Evolutionary conservation across 1,140 invertebrate species (phyloP), one percentile per base, ranked within the genome.

Genomic region (Eubasilissa regina): DNA sequence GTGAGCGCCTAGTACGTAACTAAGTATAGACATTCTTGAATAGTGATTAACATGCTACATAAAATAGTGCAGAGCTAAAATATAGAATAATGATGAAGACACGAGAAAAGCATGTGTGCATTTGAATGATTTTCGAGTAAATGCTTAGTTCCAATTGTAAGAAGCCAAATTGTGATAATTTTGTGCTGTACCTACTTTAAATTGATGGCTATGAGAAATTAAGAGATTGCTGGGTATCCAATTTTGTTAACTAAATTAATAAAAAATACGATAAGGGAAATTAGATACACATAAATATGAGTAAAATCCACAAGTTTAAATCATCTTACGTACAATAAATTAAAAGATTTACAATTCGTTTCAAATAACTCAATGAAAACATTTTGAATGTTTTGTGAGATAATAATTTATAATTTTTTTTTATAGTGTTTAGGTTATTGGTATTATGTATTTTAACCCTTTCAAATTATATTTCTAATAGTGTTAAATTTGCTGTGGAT

Each of bases 151-250:
- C 60, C 75, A 77, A 66, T 35, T 77, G 58, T 51, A 35, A 72
- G 68, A 79, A 79, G 77, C 77, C 51, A 78, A 72, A 60, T 78
- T 70, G 15, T n/a, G 45, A 79, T 73, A 35, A 74, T 77, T 64
- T 66, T 77, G 75, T 82, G 78, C 78, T 70, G 68, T 82, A 82
- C 81, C 70, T 80, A 82, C 76, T 74, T 82, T 43, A 53, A 53
- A 72, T 44, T 80, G 81, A 80, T 70, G 74, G 19, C 56, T 77
- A 79, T 74, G 75, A 82, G 21, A 80, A 80, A 80, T 55, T 70
- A 77, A 79, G 80, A 77, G 77, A 60, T 79, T 78, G 78, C 77
- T 72, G 78, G 81, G 66, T 70, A 80, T 80, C 81, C 81, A 80
- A 77, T 75, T 74, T 70, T 60, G 78, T 80, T 66, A 51, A 77